Evolutionary conservation across 1,140 invertebrate species (phyloP).

Genomic region (Hetaerina americana): DNA sequence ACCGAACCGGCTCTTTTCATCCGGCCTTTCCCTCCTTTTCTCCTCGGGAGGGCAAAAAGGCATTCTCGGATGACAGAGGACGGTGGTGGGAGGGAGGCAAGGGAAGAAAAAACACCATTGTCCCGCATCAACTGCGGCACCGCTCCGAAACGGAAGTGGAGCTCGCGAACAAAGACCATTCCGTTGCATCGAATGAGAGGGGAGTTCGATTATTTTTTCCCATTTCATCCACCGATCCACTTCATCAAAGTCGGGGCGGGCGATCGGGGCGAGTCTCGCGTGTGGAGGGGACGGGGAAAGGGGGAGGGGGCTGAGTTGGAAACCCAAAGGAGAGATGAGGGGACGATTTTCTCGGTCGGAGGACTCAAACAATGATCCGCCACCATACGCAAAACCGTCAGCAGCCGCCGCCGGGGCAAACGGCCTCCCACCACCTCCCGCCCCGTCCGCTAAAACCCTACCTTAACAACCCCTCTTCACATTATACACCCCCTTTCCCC

Average conservation of each 20-base stretch:
- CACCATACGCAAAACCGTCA: no score
- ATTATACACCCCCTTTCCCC: no score
- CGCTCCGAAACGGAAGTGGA: not conserved
- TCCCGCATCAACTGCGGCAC: no score
- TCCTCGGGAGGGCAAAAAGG: no score
- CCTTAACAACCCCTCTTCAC: no score
- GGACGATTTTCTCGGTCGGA: not conserved
- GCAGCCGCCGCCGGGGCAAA: not conserved
- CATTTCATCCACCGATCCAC: not conserved
- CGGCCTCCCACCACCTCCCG: not conserved
- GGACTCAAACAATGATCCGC: not conserved
- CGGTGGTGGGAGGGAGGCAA: no score
- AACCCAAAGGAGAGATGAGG: no score
- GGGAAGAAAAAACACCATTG: no score
- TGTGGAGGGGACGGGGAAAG: not conserved
- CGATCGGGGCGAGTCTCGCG: no score
- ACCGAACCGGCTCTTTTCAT: no score
- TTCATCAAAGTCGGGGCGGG: not conserved
- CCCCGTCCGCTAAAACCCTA: not conserved
- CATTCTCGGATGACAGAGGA: no score
- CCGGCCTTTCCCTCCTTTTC: no score
- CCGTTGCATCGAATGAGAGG: not conserved
- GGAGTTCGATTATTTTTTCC: not conserved
- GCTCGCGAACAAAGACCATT: not conserved
- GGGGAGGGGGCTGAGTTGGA: not conserved